Conservation (phyloP, 2,888 invertebrate species). For the Aphodius sticticus region DNA sequence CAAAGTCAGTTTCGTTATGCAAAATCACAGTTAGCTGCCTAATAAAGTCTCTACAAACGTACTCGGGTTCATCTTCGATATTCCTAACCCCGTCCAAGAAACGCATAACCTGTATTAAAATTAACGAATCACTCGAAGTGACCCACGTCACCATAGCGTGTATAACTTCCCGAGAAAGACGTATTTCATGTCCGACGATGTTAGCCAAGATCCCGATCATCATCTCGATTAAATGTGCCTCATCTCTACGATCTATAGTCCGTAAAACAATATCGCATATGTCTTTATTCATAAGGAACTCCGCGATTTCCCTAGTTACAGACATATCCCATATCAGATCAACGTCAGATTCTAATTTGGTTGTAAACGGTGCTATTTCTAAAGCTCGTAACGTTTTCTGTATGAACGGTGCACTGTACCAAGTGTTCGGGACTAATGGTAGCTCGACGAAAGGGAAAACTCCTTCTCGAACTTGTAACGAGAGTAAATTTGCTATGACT, state of each 20-base stretch:
- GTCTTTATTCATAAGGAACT: neutral
- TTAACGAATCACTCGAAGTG: neutral
- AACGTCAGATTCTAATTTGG: neutral
- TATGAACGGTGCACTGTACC: neutral
- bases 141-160: neutral
- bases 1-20: neutral
- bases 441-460: neutral
- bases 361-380: neutral
- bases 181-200: neutral
- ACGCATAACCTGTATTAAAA: neutral
- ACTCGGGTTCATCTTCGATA: neutral
- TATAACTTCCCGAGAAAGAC: neutral
- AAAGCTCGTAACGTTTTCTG: neutral
- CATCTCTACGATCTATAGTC: neutral
- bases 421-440: neutral
- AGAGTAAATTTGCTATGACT: neutral
- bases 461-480: neutral
- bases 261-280: neutral
- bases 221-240: neutral
- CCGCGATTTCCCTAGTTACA: neutral
- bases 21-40: neutral
- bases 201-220: neutral
- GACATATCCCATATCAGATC: neutral
- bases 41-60: neutral
- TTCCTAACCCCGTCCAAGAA: neutral